phyloP scores from a whole-genome alignment of 2,113 vertebrate genomes.

The Thinocorus orbignyianus region DNA sequence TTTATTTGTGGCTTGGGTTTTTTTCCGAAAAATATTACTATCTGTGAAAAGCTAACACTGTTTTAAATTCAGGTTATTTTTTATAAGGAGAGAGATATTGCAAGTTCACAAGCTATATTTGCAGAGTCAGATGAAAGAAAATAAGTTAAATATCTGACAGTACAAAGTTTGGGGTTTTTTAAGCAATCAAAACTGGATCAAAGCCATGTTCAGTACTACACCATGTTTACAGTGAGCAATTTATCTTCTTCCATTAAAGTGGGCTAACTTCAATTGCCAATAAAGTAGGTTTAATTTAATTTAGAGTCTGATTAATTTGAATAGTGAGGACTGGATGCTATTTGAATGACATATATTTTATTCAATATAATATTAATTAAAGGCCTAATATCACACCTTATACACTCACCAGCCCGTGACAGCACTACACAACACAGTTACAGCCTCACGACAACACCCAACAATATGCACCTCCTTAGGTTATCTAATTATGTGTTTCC shows the following conservation, averaged over 20 bases:
- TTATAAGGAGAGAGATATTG: neutral
- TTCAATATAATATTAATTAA: neutral
- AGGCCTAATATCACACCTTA: neutral
- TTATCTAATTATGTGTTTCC: neutral
- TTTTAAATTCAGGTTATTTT: neutral
- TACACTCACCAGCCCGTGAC: neutral
- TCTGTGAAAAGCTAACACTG: neutral
- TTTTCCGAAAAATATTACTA: neutral
- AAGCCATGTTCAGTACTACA: neutral
- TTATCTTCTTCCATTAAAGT: neutral
- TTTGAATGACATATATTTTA: neutral
- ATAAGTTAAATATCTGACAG: neutral
- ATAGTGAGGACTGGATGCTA: neutral
- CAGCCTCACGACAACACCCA: neutral
- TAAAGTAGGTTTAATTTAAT: neutral
- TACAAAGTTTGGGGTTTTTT: neutral
- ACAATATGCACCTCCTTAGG: neutral
- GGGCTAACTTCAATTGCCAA: neutral
- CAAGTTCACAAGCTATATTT: neutral
- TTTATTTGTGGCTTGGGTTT: neutral
- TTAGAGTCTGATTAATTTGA: conserved; percentile 3
- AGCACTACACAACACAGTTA: neutral
- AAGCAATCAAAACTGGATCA: neutral
- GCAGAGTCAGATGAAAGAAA: neutral
- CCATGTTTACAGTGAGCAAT: neutral